Evolutionary conservation across 2,113 vertebrate species (phyloP).

Genomic region (Strix aluco): DNA sequence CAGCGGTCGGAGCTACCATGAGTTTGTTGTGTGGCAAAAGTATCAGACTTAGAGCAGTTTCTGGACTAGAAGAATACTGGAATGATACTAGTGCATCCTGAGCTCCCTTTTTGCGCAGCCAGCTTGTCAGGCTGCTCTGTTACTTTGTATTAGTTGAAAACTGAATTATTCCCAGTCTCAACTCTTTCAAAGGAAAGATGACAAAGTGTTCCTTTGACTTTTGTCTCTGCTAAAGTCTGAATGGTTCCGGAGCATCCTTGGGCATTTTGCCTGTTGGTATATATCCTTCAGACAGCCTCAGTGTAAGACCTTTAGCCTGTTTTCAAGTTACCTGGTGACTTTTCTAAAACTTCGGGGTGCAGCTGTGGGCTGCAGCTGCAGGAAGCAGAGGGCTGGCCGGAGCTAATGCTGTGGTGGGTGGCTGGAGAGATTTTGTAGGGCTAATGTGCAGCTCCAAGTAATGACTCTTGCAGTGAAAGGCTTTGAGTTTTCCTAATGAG

Average conservation of each 20-base stretch:
- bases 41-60: fast-evolving
- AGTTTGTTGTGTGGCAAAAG: background rate
- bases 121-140: background rate
- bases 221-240: fast-evolving
- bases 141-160: background rate
- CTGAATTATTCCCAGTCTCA: fast-evolving
- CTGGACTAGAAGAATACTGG: fast-evolving
- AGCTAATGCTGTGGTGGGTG: background rate
- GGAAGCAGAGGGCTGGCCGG: background rate
- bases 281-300: background rate
- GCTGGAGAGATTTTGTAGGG: background rate
- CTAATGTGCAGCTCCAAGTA: background rate
- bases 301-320: fast-evolving
- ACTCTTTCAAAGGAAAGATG: background rate
- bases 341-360: background rate
- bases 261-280: fast-evolving
- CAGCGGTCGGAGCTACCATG: fast-evolving
- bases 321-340: background rate
- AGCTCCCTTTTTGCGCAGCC: background rate
- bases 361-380: background rate
- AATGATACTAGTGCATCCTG: background rate
- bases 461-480: background rate
- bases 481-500: constrained; percentile 33
- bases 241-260: background rate
- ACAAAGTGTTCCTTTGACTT: background rate